Conservation (phyloP, 2,888 invertebrate genomes). For the Agapetus fuscipes region DNA sequence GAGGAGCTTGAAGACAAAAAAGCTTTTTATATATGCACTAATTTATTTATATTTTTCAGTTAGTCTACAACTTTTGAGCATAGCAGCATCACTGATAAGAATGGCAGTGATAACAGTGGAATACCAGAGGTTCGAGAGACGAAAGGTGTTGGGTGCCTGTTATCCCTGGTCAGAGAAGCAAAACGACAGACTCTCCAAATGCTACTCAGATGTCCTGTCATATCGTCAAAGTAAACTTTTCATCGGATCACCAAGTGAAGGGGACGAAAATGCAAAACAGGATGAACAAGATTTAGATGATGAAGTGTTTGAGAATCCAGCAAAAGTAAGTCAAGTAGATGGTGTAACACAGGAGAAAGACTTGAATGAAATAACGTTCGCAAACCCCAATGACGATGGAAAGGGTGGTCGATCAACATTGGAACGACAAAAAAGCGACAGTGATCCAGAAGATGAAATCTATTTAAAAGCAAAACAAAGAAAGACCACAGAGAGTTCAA, state of each 20-base stretch:
- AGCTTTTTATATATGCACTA: no score
- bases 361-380: no score
- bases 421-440: not conserved
- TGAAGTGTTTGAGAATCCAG: slow-evolving; percentile 12
- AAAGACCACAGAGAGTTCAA: not conserved
- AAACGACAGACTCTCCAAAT: slow-evolving; percentile 23
- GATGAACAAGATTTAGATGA: slow-evolving; percentile 9
- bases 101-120: slow-evolving; percentile 60
- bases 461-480: not conserved
- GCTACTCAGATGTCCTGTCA: slow-evolving; percentile 23
- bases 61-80: slow-evolving; percentile 56
- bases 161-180: slow-evolving; percentile 57
- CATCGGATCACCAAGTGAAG: slow-evolving; percentile 30
- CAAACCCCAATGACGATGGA: no score
- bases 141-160: slow-evolving; percentile 59
- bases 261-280: slow-evolving; percentile 5
- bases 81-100: slow-evolving; percentile 56
- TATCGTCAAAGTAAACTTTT: slow-evolving; percentile 24
- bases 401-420: not conserved
- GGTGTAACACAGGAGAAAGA: not conserved
- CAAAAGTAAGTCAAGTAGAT: not conserved
- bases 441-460: not conserved
- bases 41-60: no score
- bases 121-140: slow-evolving; percentile 70
- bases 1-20: no score